Evolutionary conservation across 2,888 invertebrate species (phyloP).

Genomic region (Unio pictorum): DNA sequence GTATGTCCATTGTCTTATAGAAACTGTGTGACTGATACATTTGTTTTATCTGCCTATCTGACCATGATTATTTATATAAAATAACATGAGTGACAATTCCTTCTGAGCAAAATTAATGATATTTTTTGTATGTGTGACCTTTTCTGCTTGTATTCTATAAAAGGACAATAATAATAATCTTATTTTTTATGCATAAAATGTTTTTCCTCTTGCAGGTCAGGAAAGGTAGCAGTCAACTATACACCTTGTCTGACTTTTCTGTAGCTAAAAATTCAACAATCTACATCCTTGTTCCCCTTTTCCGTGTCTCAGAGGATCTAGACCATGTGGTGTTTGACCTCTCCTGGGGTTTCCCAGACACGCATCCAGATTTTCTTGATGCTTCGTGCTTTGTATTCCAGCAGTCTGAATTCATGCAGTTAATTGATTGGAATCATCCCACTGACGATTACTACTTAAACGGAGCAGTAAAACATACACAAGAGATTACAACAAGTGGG

Average conservation of each 20-base stretch:
- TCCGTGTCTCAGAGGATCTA: constrained; percentile 16
- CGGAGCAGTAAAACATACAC: constrained; percentile 9
- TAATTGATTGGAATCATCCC: constrained; percentile 19
- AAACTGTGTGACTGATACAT: too few relatives aligned
- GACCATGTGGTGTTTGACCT: constrained; percentile 24
- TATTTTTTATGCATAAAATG: too few relatives aligned
- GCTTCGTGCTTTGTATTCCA: constrained; percentile 18
- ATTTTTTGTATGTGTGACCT: too few relatives aligned
- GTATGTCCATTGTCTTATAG: too few relatives aligned
- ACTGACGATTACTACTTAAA: constrained; percentile 12
- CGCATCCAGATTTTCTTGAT: constrained; percentile 20
- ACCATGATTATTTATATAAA: too few relatives aligned
- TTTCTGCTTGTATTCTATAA: too few relatives aligned
- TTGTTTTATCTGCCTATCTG: too few relatives aligned
- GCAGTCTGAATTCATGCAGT: constrained; percentile 9
- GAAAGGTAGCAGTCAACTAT: too few relatives aligned
- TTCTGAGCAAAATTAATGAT: too few relatives aligned
- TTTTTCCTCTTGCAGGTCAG: too few relatives aligned
- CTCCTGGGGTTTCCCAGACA: constrained; percentile 16
- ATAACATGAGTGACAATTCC: too few relatives aligned
- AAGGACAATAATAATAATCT: too few relatives aligned
- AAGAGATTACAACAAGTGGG: constrained; percentile 11
- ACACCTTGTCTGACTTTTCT: constrained; percentile 9
- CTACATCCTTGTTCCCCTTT: constrained; percentile 15
- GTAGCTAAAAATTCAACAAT: constrained; percentile 9